These are phyloP conservation scores for Emydocephalus ijimae DNA, from an alignment of 2,113 vertebrate species.

Conservation along the genomic window DNA sequence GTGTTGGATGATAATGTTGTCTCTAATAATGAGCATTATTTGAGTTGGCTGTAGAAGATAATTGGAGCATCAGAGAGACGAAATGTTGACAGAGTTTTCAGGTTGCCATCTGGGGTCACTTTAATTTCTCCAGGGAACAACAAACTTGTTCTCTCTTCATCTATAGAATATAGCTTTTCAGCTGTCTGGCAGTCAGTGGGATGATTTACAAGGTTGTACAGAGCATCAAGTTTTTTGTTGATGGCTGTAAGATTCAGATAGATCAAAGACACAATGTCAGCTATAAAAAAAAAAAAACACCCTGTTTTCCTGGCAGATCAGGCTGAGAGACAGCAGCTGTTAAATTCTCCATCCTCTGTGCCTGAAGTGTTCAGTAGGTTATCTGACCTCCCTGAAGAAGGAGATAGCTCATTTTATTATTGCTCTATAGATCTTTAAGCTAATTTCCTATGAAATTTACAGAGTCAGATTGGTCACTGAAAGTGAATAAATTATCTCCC, in stretches of 20 bases:
- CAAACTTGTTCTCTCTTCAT: background rate
- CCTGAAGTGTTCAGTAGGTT: background rate
- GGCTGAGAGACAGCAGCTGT: background rate
- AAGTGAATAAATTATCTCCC: background rate
- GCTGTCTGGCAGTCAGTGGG: background rate
- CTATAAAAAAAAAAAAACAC: background rate
- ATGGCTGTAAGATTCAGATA: background rate
- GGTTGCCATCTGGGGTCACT: background rate
- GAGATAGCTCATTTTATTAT: background rate
- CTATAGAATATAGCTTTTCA: background rate
- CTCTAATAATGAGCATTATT: background rate
- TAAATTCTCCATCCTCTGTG: background rate
- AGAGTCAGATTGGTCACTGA: background rate
- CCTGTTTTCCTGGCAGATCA: background rate
- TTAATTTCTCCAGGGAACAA: background rate
- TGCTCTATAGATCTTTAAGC: background rate
- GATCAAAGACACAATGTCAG: background rate
- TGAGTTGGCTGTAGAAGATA: background rate
- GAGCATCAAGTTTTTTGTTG: background rate
- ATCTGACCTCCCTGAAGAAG: background rate
- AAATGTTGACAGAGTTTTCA: background rate
- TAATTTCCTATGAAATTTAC: background rate
- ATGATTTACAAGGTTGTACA: background rate
- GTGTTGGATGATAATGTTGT: background rate
- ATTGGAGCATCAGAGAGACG: background rate